These are phyloP conservation scores for Arctopsyche grandis DNA, from an alignment of 1,140 invertebrate species.

Conservation along the genomic window DNA sequence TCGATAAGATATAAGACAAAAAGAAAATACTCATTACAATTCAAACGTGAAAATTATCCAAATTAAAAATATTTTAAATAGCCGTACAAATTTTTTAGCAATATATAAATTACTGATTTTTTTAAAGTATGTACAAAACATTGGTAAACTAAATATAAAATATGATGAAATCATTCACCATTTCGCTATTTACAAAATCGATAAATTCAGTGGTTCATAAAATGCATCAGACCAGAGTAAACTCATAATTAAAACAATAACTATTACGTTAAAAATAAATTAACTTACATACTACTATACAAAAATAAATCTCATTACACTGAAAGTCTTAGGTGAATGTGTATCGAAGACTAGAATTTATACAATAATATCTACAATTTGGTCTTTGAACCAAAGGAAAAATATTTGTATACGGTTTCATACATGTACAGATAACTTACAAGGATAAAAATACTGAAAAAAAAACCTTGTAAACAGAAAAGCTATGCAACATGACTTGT, in stretches of 20 bases:
- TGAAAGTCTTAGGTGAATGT: constrained; percentile 11
- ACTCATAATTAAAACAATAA: neutral
- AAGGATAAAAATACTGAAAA: no score
- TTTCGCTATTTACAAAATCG: neutral
- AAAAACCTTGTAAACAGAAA: no score
- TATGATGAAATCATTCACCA: neutral
- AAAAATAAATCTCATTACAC: constrained; percentile 11
- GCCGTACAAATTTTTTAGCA: no score
- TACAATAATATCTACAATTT: neutral
- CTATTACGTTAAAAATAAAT: neutral
- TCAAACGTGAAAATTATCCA: neutral
- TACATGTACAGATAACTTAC: no score
- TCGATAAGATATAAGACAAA: no score
- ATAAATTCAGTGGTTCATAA: neutral
- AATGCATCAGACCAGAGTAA: constrained; percentile 1
- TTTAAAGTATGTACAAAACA: neutral
- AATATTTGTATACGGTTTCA: no score
- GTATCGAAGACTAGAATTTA: constrained; percentile 13
- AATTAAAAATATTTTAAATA: neutral
- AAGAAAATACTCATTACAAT: no score
- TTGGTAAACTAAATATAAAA: neutral
- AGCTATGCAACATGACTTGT: no score
- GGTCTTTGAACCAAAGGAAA: neutral
- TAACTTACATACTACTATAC: constrained; percentile 6
- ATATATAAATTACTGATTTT: no score